Evolutionary conservation across 2,113 vertebrate species (phyloP).

Genomic region (Scortum barcoo): DNA sequence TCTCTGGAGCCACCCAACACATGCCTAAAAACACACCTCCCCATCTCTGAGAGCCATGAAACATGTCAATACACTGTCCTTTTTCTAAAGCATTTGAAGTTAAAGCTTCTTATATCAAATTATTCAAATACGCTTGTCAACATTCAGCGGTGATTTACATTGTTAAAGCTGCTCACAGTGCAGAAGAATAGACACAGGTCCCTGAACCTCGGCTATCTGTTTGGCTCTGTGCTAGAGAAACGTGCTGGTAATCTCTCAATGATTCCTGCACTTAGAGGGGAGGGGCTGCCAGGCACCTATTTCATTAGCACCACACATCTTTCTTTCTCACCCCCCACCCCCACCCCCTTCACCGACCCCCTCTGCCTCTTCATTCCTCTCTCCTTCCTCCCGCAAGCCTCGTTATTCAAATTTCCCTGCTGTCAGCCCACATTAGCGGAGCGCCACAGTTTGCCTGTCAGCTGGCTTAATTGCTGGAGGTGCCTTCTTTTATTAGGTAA

Average conservation of each 20-base stretch:
- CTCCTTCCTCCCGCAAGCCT: constrained; percentile 79
- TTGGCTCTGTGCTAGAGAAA: constrained; percentile 58
- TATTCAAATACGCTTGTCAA: constrained; percentile 61
- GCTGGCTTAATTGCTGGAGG: constrained; percentile 86
- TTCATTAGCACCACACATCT: constrained; percentile 84
- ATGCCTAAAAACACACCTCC: constrained; percentile 9
- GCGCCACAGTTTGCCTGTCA: constrained; percentile 83
- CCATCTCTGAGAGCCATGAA: constrained; percentile 4
- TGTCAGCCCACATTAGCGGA: constrained; percentile 86
- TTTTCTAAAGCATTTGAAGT: constrained; percentile 53
- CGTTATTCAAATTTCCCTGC: constrained; percentile 87
- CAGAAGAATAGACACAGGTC: constrained; percentile 56
- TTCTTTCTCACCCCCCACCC: constrained; percentile 48
- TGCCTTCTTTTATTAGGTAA: constrained; percentile 86
- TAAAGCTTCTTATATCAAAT: constrained; percentile 58
- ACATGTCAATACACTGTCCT: constrained; percentile 35
- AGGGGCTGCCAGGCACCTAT: constrained; percentile 82
- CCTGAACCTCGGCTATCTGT: constrained; percentile 41
- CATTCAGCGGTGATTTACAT: constrained; percentile 64
- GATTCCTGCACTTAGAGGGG: constrained; percentile 67
- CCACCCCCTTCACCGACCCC: neutral
- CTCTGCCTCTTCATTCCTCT: constrained; percentile 46
- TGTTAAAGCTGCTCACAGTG: constrained; percentile 52
- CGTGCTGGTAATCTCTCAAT: constrained; percentile 79
- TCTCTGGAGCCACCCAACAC: constrained; percentile 27